Percentiles rank a stretch among this genome's conserved stretches.
These are phyloP conservation scores for Enteromius fasciolatus DNA, from an alignment of 2,797 vertebrate genomes.

Conservation along the genomic window DNA sequence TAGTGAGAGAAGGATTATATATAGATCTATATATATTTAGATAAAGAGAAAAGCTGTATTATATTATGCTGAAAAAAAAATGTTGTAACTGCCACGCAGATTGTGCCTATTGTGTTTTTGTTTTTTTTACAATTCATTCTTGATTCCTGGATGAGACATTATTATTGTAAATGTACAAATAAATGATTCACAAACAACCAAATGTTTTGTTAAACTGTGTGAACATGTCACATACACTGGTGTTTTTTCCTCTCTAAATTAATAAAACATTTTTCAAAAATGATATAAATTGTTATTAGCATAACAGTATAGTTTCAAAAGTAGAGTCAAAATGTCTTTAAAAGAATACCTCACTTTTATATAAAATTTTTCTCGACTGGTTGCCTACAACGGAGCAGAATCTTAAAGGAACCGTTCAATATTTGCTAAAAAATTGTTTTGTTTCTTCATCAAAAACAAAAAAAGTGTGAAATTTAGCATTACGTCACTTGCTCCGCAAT, in stretches of 20 bases:
- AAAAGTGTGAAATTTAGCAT: not conserved
- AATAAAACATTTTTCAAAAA: not conserved
- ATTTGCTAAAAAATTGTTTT: not conserved
- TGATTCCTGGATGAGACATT: conserved; percentile 47
- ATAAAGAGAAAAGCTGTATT: conserved; percentile 46
- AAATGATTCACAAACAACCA: conserved; percentile 28
- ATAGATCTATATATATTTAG: conserved; percentile 50
- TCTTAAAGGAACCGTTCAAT: not conserved
- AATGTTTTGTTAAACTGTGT: not conserved
- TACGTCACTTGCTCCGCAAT: not conserved
- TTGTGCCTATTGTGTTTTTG: conserved; percentile 43
- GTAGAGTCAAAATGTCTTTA: not conserved
- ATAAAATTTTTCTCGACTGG: not conserved
- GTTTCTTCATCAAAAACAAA: not conserved
- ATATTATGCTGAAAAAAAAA: conserved; percentile 31
- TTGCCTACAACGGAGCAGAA: not conserved
- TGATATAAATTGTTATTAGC: not conserved
- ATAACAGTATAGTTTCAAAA: not conserved
- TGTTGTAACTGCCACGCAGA: conserved; percentile 52
- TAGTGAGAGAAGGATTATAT: conserved; percentile 29
- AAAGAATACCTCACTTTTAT: not conserved
- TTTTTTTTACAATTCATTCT: conserved; percentile 51
- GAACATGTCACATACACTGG: not conserved
- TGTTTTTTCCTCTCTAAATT: not conserved
- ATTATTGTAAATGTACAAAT: conserved; percentile 60